These are phyloP conservation scores for Symphodus melops DNA, from an alignment of 2,113 vertebrate species.

Conservation along the genomic window DNA sequence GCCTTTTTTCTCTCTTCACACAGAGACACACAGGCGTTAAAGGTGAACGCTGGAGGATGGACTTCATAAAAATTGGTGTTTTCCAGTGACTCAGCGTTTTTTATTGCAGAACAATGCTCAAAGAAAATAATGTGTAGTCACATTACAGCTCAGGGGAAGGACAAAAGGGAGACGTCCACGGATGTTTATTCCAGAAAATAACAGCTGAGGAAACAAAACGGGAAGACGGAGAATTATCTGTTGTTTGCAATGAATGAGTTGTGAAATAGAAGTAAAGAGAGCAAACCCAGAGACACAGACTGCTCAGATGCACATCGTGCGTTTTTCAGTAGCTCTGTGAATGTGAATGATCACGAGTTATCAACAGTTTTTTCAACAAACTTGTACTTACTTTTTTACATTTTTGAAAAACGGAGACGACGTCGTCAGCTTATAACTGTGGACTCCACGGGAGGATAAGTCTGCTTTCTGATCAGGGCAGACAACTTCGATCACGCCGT, in stretches of 20 bases:
- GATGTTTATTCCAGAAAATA: background rate
- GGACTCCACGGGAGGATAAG: too few relatives aligned
- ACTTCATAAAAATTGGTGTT: background rate
- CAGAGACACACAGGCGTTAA: background rate
- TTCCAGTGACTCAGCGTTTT: conserved; percentile 15
- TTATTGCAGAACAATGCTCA: conserved; percentile 29
- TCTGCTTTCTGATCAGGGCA: too few relatives aligned
- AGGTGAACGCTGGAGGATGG: conserved; percentile 18
- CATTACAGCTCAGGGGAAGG: accelerated
- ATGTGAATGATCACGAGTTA: too few relatives aligned
- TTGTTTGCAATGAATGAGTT: background rate
- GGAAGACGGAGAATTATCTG: background rate
- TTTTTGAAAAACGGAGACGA: too few relatives aligned
- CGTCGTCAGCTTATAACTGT: too few relatives aligned
- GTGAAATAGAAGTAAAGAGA: background rate
- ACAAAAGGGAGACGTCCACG: background rate
- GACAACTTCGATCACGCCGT: too few relatives aligned
- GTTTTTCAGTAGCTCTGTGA: too few relatives aligned
- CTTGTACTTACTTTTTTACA: too few relatives aligned
- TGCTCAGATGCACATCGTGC: too few relatives aligned
- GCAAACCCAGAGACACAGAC: too few relatives aligned
- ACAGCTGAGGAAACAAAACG: too few relatives aligned
- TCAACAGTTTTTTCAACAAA: too few relatives aligned
- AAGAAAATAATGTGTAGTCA: background rate
- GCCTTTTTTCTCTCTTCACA: conserved; percentile 4